Conservation (phyloP, 2,113 vertebrate species). For the Gasterosteus nipponicus region DNA sequence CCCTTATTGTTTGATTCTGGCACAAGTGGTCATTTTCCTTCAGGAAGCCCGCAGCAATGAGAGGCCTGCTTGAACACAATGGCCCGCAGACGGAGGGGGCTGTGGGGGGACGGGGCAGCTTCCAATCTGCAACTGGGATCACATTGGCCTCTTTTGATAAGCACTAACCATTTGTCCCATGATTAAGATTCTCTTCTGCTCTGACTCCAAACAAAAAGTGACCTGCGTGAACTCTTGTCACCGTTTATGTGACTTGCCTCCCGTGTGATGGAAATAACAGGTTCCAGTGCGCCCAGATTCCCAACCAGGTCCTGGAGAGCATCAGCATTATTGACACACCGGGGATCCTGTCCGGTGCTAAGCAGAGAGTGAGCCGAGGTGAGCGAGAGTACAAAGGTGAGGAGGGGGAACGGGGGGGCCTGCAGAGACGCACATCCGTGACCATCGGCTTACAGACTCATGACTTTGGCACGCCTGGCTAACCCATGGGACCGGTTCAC, state of each 20-base stretch:
- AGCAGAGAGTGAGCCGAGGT: slow-evolving; percentile 92
- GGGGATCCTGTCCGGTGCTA: slow-evolving; percentile 89
- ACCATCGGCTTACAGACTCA: slow-evolving; percentile 60
- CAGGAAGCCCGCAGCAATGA: slow-evolving; percentile 79
- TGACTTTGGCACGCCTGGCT: slow-evolving; percentile 65
- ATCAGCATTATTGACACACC: slow-evolving; percentile 93
- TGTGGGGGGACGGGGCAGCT: slow-evolving; percentile 39
- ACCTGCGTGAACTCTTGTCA: slow-evolving; percentile 8
- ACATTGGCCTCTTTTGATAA: slow-evolving; percentile 51
- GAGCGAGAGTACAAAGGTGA: slow-evolving; percentile 75
- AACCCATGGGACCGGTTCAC: slow-evolving; percentile 58
- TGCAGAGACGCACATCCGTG: slow-evolving; percentile 51
- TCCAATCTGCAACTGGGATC: slow-evolving; percentile 60
- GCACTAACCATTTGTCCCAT: slow-evolving; percentile 43
- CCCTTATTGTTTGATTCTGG: slow-evolving; percentile 84
- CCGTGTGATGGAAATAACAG: slow-evolving; percentile 59
- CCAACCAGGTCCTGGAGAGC: slow-evolving; percentile 92
- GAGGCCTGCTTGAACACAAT: slow-evolving; percentile 78
- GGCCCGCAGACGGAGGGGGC: slow-evolving; percentile 55
- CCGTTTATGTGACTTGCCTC: background rate
- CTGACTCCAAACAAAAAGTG: background rate
- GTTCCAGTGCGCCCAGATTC: slow-evolving; percentile 91
- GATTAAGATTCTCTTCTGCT: slow-evolving; percentile 28
- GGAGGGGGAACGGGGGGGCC: slow-evolving; percentile 56
- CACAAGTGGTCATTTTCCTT: slow-evolving; percentile 80